Evolutionary conservation across 2,888 invertebrate species (phyloP).

Genomic region (Acanthosepion esculentum): DNA sequence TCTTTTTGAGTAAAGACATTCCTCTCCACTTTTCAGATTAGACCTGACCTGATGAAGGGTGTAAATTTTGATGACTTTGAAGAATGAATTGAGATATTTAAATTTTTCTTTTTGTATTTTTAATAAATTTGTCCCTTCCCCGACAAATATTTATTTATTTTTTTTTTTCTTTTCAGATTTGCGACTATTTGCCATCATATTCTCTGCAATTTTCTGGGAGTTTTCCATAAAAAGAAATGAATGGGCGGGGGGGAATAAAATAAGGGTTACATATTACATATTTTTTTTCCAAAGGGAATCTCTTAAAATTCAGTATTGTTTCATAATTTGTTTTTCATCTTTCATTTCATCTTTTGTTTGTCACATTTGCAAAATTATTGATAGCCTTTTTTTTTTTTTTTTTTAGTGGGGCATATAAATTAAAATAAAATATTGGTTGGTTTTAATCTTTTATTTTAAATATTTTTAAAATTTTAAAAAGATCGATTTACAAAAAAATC

Average conservation of each 20-base stretch:
- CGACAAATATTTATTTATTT: neutral
- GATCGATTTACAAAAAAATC: no score
- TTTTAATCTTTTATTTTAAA: neutral
- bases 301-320: constrained; percentile 33
- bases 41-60: no score
- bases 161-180: neutral
- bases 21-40: no score
- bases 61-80: no score
- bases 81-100: neutral
- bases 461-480: no score
- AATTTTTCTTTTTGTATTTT: neutral
- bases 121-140: neutral
- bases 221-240: neutral
- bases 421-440: neutral
- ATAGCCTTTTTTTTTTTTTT: neutral
- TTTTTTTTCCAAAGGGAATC: neutral
- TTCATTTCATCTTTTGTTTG: constrained; percentile 23
- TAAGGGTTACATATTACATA: neutral
- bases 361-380: neutral
- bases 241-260: no score
- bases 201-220: neutral
- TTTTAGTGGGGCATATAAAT: neutral
- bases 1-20: no score
- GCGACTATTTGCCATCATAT: neutral
- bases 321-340: neutral